These are phyloP conservation scores for Oscheius sp. DNA, from an alignment of 2,888 invertebrate genomes.

Conservation along the genomic window DNA sequence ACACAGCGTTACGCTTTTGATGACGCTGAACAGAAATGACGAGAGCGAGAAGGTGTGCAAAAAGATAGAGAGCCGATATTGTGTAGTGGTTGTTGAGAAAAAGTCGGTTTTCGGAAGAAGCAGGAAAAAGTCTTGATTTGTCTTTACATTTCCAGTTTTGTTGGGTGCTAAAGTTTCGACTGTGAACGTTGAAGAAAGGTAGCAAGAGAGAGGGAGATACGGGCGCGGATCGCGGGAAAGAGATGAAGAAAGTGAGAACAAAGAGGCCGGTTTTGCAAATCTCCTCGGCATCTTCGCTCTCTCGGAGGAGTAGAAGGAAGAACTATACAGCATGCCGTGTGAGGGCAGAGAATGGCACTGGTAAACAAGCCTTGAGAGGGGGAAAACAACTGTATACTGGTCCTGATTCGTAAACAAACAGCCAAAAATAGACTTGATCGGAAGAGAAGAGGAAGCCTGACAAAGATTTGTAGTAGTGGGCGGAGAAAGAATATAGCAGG, in stretches of 20 bases:
- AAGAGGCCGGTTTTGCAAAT: constrained; percentile 19
- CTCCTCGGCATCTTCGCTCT: neutral
- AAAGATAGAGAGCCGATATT: neutral
- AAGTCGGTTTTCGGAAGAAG: neutral
- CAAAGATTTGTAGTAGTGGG: too few relatives aligned
- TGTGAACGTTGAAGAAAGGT: neutral
- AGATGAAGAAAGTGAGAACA: constrained; percentile 20
- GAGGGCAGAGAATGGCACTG: too few relatives aligned
- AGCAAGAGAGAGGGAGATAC: neutral
- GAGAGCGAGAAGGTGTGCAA: neutral
- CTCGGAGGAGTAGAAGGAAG: neutral
- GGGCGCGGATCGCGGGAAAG: neutral
- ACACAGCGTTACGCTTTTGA: neutral
- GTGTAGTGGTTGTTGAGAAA: neutral
- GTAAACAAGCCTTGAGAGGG: too few relatives aligned
- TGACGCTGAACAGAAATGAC: neutral
- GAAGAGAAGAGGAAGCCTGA: too few relatives aligned
- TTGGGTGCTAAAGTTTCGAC: too few relatives aligned
- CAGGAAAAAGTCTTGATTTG: neutral
- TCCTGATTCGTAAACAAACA: too few relatives aligned
- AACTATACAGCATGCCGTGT: too few relatives aligned
- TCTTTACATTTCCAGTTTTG: too few relatives aligned
- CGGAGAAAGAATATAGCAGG: too few relatives aligned
- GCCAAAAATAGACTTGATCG: too few relatives aligned
- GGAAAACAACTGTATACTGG: too few relatives aligned